Base-by-base conservation (phyloP, 2,888 invertebrate species). In the Baronia brevicornis region DNA sequence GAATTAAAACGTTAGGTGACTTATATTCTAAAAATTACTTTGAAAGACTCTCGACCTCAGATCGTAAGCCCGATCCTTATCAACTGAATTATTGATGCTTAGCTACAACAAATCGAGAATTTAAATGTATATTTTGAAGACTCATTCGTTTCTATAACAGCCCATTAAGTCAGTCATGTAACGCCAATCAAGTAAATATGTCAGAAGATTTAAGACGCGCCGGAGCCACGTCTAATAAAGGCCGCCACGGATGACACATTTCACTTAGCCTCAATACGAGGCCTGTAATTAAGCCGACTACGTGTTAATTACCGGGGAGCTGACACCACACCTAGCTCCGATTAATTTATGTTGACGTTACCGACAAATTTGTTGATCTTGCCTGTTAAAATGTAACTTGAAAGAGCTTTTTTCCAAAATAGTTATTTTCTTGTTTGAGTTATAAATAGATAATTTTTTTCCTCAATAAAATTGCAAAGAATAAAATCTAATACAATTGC, bases 301-400 rank as follows among this genome's bases (percentile, higher is more conserved):
- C 61, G 74, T 67, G 73, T 77, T 79, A 79, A 78, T 79, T 77
- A 74, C 54, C n/a, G 36, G 48, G 40, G 48, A 51, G 44, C 55
- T 57, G 43, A 47, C 46, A 46, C 64, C 64, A 61, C 65, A 60
- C 65, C 52, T 51, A 50, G 48, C 39, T 46, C 51, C 60, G 52
- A 66, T 66, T 67, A 60, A 65, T 73, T 71, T 59, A 53, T 60
- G 68, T 64, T 51, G 55, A 57, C 57, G 56, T 49, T 30, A 34
- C 38, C 39, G 44, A 41, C 51, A 50, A 62, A 55, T 67, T 66
- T 70, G 60, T 67, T 66, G 68, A 61, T 54, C 54, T 57, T 64
- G 51, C 46, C 44, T 43, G 35, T 48, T 52, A 44, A 51, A 48
- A 45, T n/a, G n/a, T n/a, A n/a, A n/a, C n/a, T n/a, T n/a, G n/a